phyloP scores from a whole-genome alignment of 2,797 vertebrate species.

The Tragopan temminckii region DNA sequence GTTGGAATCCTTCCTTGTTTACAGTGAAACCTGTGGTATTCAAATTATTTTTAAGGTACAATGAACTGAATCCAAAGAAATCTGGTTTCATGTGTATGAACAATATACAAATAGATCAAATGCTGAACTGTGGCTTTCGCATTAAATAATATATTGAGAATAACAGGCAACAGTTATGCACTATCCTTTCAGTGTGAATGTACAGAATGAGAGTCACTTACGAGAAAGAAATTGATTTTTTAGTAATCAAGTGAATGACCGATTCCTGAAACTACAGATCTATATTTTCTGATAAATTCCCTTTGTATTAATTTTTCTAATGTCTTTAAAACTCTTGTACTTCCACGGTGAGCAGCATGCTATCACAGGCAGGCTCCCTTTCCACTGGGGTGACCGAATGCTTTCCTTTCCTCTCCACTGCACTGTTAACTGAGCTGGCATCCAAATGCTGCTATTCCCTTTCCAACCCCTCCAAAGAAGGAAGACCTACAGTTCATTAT shows the following conservation, averaged over 20 bases:
- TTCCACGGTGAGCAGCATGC: not conserved
- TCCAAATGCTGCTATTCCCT: not conserved
- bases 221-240: conserved; percentile 71
- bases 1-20: conserved; percentile 50
- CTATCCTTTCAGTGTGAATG: conserved; percentile 26
- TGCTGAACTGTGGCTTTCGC: not conserved
- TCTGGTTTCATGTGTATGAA: not conserved
- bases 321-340: conserved; percentile 6
- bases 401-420: not conserved
- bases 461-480: not conserved
- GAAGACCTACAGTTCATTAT: not conserved
- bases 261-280: conserved; percentile 63
- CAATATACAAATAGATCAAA: conserved; percentile 45
- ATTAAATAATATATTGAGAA: conserved; percentile 34
- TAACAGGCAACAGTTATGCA: conserved; percentile 12
- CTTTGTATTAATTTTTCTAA: not conserved
- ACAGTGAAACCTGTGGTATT: conserved; percentile 12
- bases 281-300: conserved; percentile 54
- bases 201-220: conserved; percentile 49
- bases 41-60: conserved; percentile 39
- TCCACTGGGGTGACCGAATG: not conserved
- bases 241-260: conserved; percentile 14
- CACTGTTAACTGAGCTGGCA: not conserved
- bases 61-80: conserved; percentile 10
- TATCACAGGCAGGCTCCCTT: not conserved